These are phyloP conservation scores for Aptenodytes forsteri DNA, from an alignment of 2,113 vertebrate species.

Conservation along the genomic window DNA sequence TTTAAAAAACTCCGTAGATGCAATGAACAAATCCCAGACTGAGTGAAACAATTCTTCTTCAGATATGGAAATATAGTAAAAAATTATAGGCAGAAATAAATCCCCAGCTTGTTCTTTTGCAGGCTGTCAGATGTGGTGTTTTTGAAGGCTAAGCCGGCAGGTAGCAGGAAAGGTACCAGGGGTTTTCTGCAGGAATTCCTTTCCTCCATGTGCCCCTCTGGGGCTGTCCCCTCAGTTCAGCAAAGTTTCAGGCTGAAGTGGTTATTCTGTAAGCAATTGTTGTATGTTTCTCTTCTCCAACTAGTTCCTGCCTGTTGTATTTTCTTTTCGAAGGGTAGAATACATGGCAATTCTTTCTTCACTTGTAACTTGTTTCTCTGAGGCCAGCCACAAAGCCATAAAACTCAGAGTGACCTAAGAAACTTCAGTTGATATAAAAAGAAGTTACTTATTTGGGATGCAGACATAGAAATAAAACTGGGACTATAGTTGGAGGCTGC, in stretches of 20 bases:
- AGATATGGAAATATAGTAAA: not conserved
- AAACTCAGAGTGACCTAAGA: not conserved
- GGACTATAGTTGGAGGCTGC: not conserved
- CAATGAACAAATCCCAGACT: not conserved
- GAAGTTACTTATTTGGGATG: not conserved
- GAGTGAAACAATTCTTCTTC: not conserved
- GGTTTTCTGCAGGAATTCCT: not conserved
- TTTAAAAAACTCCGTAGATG: not conserved
- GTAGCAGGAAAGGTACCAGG: accelerated
- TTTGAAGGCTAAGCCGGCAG: not conserved
- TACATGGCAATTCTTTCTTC: not conserved
- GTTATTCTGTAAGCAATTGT: not conserved
- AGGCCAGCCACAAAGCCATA: not conserved
- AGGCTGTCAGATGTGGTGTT: not conserved
- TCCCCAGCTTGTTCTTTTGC: not conserved
- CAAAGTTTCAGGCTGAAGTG: not conserved
- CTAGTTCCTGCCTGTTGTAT: not conserved
- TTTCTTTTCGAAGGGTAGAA: not conserved
- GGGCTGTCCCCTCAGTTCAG: not conserved
- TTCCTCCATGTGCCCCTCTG: not conserved
- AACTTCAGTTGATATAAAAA: not conserved
- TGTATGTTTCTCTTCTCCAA: not conserved
- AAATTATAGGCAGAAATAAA: not conserved
- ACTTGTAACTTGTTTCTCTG: not conserved
- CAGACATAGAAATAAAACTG: not conserved